Conservation (phyloP, 2,113 vertebrate genomes). For the Sinocyclocheilus maitianheensis region DNA sequence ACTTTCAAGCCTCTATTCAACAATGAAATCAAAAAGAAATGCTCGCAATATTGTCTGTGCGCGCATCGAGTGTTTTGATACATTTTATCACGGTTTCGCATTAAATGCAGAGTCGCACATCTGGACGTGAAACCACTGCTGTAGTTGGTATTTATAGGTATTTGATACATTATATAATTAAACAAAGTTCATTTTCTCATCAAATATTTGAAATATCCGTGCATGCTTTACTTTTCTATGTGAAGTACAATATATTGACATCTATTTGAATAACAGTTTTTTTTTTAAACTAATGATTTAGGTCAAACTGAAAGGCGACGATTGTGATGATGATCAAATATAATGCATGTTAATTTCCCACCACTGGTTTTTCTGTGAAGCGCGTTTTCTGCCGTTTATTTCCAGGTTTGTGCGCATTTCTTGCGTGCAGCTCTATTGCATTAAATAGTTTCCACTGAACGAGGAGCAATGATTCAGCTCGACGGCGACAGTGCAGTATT, state of each 20-base stretch:
- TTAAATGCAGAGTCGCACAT: background rate
- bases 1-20: constrained; percentile 61
- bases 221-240: background rate
- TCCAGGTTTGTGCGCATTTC: constrained; percentile 43
- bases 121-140: background rate
- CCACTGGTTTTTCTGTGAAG: background rate
- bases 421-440: constrained; percentile 32
- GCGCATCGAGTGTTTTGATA: background rate
- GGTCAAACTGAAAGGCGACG: background rate
- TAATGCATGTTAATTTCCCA: background rate
- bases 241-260: background rate
- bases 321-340: background rate
- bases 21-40: constrained; percentile 60
- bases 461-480: constrained; percentile 46
- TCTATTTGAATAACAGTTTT: background rate
- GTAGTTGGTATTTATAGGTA: background rate
- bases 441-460: constrained; percentile 49
- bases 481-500: constrained; percentile 21
- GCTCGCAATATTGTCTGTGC: constrained; percentile 16
- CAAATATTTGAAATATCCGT: background rate
- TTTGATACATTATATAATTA: background rate
- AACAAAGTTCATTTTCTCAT: background rate
- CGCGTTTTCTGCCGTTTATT: background rate
- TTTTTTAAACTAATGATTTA: background rate
- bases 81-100: background rate